Percentiles rank a stretch among this genome's conserved stretches.
These are phyloP conservation scores for Siniperca chuatsi DNA, from an alignment of 2,113 vertebrate species.

Conservation along the genomic window DNA sequence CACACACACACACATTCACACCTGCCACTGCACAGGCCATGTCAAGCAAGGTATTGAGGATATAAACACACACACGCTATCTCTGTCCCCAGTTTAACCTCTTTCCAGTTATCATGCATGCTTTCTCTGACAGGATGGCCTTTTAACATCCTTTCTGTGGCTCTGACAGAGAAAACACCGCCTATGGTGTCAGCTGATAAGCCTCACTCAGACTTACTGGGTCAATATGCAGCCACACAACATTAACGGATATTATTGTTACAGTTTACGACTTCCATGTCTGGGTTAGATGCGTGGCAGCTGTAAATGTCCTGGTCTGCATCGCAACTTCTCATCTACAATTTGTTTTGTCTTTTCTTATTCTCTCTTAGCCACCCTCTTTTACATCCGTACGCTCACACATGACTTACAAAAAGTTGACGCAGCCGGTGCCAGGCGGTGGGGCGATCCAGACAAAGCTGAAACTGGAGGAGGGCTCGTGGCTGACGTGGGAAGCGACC, in stretches of 20 bases:
- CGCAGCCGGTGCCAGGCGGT: slow-evolving; percentile 96
- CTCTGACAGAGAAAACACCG: slow-evolving; percentile 14
- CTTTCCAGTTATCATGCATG: slow-evolving; percentile 28
- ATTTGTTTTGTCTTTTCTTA: not conserved
- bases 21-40: slow-evolving; percentile 18
- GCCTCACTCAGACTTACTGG: slow-evolving; percentile 6
- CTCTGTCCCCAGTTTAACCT: slow-evolving; percentile 48
- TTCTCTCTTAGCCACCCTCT: not conserved
- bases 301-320: slow-evolving; percentile 24
- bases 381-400: not conserved
- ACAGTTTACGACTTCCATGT: slow-evolving; percentile 43
- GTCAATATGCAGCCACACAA: slow-evolving; percentile 29
- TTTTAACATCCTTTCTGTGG: slow-evolving; percentile 43
- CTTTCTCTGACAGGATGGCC: slow-evolving; percentile 40
- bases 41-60: slow-evolving; percentile 25
- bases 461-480: slow-evolving; percentile 94
- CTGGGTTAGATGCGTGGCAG: slow-evolving; percentile 22
- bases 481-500: slow-evolving; percentile 97
- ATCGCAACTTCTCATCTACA: not conserved
- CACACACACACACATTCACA: slow-evolving; percentile 25
- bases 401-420: slow-evolving; percentile 96
- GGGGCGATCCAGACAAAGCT: slow-evolving; percentile 99
- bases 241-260: slow-evolving; percentile 41
- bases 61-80: not conserved
- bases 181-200: slow-evolving; percentile 46